Conservation (phyloP, 2,888 invertebrate genomes). For the Chalcis sispes region DNA sequence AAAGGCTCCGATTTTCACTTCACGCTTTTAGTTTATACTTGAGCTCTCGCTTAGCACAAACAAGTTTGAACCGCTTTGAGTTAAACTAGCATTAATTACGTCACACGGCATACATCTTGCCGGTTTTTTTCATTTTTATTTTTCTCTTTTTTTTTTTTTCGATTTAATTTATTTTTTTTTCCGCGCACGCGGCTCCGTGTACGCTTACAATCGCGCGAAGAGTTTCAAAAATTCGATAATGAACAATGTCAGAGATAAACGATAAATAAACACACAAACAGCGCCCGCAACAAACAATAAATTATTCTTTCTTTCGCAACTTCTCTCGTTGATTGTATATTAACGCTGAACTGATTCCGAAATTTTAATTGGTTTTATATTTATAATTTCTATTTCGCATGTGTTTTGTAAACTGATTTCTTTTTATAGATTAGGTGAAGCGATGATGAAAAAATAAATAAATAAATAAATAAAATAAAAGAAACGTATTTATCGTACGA, state of each 20-base stretch:
- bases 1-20: constrained; percentile 27
- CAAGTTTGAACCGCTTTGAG: constrained; percentile 42
- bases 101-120: constrained; percentile 20
- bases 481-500: too few relatives aligned
- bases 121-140: background rate
- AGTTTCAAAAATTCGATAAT: constrained; percentile 25
- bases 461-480: too few relatives aligned
- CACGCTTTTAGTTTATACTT: background rate
- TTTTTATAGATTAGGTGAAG: too few relatives aligned
- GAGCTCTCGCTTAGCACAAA: background rate
- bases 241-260: constrained; percentile 1
- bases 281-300: constrained; percentile 11
- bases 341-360: too few relatives aligned
- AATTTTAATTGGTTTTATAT: too few relatives aligned
- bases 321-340: background rate
- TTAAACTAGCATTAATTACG: constrained; percentile 36
- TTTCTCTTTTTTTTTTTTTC: background rate
- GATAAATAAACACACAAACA: constrained; percentile 27
- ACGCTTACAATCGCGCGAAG: background rate
- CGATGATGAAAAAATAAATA: too few relatives aligned
- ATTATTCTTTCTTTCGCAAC: constrained; percentile 9
- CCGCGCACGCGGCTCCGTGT: too few relatives aligned
- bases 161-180: too few relatives aligned
- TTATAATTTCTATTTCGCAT: too few relatives aligned
- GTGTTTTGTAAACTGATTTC: too few relatives aligned